phyloP scores from a whole-genome alignment of 2,888 invertebrate genomes.

The Pelosia muscerda region DNA sequence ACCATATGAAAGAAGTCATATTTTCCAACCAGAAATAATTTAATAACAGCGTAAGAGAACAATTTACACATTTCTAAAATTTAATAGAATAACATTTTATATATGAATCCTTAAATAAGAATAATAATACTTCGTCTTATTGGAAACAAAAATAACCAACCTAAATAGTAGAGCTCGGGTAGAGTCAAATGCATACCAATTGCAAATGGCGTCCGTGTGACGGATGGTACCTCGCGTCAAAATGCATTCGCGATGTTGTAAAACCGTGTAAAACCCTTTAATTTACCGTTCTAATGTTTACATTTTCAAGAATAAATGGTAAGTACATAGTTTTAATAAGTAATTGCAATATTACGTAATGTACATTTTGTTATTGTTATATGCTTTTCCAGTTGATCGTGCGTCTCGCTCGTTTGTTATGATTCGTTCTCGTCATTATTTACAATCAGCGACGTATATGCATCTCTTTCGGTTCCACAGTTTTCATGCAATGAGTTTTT shows the following conservation, averaged over 20 bases:
- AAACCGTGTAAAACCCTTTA: slow-evolving; percentile 58
- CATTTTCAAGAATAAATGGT: slow-evolving; percentile 55
- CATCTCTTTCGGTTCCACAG: slow-evolving; percentile 76
- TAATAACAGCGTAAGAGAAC: not conserved
- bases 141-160: slow-evolving; percentile 18
- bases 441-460: slow-evolving; percentile 79
- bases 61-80: not conserved
- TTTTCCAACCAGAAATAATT: not conserved
- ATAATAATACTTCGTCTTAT: not conserved
- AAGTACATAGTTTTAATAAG: slow-evolving; percentile 46
- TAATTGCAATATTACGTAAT: slow-evolving; percentile 64
- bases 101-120: not conserved
- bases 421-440: slow-evolving; percentile 82
- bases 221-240: slow-evolving; percentile 73
- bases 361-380: slow-evolving; percentile 68
- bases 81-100: not conserved
- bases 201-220: slow-evolving; percentile 82
- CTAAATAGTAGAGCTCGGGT: slow-evolving; percentile 35
- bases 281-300: slow-evolving; percentile 48
- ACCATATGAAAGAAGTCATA: slow-evolving; percentile 11
- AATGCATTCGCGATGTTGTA: slow-evolving; percentile 73
- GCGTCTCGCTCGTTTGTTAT: slow-evolving; percentile 82
- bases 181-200: slow-evolving; percentile 51
- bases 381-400: slow-evolving; percentile 62
- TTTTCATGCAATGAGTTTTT: slow-evolving; percentile 83